Evolutionary conservation across 2,888 invertebrate species (phyloP), one percentile per base, ranked within the genome.

Genomic region (Lepidocyrtinus sp.): DNA sequence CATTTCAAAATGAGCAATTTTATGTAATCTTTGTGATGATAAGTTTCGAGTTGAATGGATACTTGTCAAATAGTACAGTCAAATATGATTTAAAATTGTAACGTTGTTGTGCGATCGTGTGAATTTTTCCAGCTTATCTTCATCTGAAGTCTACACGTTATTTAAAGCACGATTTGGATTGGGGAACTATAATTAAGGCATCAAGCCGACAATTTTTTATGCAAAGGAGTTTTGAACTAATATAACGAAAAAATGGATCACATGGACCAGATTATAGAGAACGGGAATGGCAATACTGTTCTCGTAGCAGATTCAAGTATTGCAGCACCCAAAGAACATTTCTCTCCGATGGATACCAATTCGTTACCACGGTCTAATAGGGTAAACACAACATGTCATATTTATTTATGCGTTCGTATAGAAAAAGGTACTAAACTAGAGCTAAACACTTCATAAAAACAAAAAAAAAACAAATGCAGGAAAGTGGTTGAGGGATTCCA

Each of bases 271-370:
- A 76, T 84, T 26, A 61, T 85, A 2, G 85, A 85, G 36, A 85
- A 85, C 67, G 85, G 85, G 46, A 85, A 85, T 70, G 85, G 85
- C 17, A 84, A 85, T 65, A 82, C 82, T 24, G 81, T 82, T 69
- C 68, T 81, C 21, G 81, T 84, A 25, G 78, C 78, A 17, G 78
- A 78, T 63, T 67, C 61, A 21, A 67, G 75, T 19, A 81, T 82
- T 65, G 82, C 77, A 69, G 84, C 85, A 59, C 84, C 84, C 46
- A 85, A 81, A 64, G 85, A 85, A 64, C 76, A 75, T 12, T 84
- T 84, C 68, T 84, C 83, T 26, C 82, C 83, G 36, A 82, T 80
- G 79, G 85, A 85, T 50, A 83, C 83, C 12, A 83, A 84, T 46
- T 84, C 84, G 2, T 69, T 85, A 24, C 85, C 85, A 24, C 75